Evolutionary conservation across 2,888 invertebrate species (phyloP).

Genomic region (Furcula furcula): DNA sequence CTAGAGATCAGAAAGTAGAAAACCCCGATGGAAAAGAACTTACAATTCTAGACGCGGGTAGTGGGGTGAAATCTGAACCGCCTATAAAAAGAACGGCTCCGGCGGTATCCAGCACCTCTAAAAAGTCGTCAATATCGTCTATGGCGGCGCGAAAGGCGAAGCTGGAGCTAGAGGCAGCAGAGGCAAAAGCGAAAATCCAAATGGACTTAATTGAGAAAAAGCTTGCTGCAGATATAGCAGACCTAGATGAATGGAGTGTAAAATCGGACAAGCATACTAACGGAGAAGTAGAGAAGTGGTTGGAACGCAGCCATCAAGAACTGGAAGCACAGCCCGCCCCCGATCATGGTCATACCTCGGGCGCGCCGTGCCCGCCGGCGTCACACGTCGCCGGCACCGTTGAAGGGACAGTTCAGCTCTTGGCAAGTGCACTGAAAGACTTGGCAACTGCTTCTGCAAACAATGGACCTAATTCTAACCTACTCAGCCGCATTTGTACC

Average conservation of each 20-base stretch:
- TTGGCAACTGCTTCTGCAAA: conserved; percentile 3
- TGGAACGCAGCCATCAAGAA: conserved; percentile 6
- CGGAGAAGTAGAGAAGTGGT: conserved; percentile 7
- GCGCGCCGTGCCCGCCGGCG: neutral
- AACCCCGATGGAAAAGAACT: too few relatives aligned
- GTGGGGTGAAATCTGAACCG: too few relatives aligned
- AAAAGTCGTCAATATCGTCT: too few relatives aligned
- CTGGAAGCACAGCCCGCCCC: neutral
- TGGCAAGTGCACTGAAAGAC: conserved; percentile 6
- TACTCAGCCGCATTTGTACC: conserved; percentile 4
- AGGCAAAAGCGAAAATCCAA: conserved; percentile 5
- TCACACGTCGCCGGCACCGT: conserved; percentile 1
- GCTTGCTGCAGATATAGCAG: conserved; percentile 12
- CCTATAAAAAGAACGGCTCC: too few relatives aligned
- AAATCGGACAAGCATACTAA: neutral
- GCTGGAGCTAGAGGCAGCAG: neutral
- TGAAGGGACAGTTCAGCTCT: conserved; percentile 3
- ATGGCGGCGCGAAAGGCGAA: too few relatives aligned
- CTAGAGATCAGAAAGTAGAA: too few relatives aligned
- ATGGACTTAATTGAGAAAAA: conserved; percentile 9
- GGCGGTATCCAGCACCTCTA: too few relatives aligned
- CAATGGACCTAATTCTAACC: neutral
- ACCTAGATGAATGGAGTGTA: conserved; percentile 10
- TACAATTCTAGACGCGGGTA: too few relatives aligned
- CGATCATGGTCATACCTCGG: neutral